Base-by-base conservation (phyloP, 2,888 invertebrate species). In the Diarsia rubi region DNA sequence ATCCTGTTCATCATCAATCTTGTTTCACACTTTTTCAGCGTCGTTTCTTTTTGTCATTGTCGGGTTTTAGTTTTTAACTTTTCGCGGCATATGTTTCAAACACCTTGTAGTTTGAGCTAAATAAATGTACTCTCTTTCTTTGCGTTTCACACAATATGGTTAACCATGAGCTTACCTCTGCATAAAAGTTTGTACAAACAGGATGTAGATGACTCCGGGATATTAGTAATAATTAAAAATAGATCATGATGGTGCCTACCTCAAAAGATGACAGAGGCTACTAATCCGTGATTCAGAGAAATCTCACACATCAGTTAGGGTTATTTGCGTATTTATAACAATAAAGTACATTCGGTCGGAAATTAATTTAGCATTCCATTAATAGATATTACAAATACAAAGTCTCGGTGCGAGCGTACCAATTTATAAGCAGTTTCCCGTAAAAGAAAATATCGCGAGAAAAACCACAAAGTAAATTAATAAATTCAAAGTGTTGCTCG, bases 381-480 rank as follows among this genome's bases (percentile, higher is more conserved):
- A 69, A 70, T 62, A 45, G 3, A 67, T 3, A 8, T 16, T 57
- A 16, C 45, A 47, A n/a, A 57, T 31, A 49, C 24, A 49, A 49
- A 19, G 31, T 60, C 16, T 37, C 19, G 27, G n/a, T 45, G 31
- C 21, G 27, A 19, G 57, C n/a, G 52, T 16, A 69, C 60, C 6
- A 59, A 74, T 69, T 52, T 69, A 79, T 69, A 31, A 70, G 44
- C 47, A 45, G 45, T 37, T 54, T 69, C 65, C 24, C n/a, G 19
- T 31, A 37, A 47, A 54, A 66, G 62, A 79, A 83, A 83, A 83
- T 31, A 65, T 57, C 16, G 54, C 24, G 12, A 69, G 83, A 75
- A 72, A 80, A 83, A 72, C 74, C 75, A 45, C 74, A 67, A 63
- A 16, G 60, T 45, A 42, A 75, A 80, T 80, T 79, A 83, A 83